phyloP scores from a whole-genome alignment of 2,888 invertebrate genomes.

The Nomada ruficornis region DNA sequence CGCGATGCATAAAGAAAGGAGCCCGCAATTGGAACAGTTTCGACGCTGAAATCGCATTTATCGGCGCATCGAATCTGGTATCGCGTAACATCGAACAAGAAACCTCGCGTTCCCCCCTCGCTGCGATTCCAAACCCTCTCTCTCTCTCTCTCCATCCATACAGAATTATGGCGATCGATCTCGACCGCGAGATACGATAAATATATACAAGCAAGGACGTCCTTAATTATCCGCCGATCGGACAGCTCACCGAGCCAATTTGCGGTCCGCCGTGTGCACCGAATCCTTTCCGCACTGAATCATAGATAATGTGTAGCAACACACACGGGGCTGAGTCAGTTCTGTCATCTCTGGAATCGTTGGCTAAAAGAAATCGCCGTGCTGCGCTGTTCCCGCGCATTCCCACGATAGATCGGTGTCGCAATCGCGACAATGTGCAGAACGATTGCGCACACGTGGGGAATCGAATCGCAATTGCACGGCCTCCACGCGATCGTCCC shows the following conservation, averaged over 20 bases:
- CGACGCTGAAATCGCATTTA: conserved; percentile 24
- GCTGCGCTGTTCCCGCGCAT: conserved; percentile 55
- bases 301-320: conserved; percentile 67
- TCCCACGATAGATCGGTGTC: conserved; percentile 74
- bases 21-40: not conserved
- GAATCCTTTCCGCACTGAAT: conserved; percentile 61
- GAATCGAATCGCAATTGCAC: conserved; percentile 54
- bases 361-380: conserved; percentile 48
- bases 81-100: conserved; percentile 46
- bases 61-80: conserved; percentile 44
- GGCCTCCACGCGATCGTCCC: conserved; percentile 21
- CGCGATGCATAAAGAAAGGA: conserved; percentile 36
- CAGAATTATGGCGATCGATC: conserved; percentile 44
- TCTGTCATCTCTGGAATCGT: conserved; percentile 61
- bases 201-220: conserved; percentile 50
- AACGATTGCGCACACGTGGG: conserved; percentile 51
- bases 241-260: conserved; percentile 54
- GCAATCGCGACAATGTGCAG: conserved; percentile 64
- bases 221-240: conserved; percentile 60
- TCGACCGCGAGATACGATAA: conserved; percentile 36
- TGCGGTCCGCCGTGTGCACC: conserved; percentile 34
- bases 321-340: conserved; percentile 56
- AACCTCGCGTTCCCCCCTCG: conserved; percentile 7
- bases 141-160: conserved; percentile 1
- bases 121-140: conserved; percentile 11